A percentile compares a stretch with the other conserved stretches of the same genome.
Conservation (phyloP, 2,797 vertebrate genomes). For the Aratinga solstitialis region DNA sequence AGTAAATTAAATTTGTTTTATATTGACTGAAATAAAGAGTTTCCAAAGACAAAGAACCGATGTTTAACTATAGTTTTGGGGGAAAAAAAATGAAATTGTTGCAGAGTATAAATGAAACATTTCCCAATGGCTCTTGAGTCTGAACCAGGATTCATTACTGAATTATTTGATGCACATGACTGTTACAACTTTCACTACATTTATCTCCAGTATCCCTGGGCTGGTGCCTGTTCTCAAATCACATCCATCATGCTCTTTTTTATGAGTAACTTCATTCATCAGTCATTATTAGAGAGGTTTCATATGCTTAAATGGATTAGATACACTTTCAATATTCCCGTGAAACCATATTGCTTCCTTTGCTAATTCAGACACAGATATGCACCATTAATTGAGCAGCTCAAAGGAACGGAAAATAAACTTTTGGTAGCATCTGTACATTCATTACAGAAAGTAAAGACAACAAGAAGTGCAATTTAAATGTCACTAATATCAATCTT, state of each 20-base stretch:
- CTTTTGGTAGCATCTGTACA: neutral
- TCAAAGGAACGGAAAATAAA: neutral
- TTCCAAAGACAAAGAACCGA: neutral
- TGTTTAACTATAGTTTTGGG: neutral
- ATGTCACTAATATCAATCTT: neutral
- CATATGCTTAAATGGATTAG: neutral
- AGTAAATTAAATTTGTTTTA: neutral
- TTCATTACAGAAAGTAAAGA: neutral
- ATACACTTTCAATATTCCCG: neutral
- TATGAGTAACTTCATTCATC: neutral
- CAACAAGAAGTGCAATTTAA: neutral
- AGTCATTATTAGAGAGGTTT: neutral
- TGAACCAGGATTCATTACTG: neutral
- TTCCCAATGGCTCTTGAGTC: neutral
- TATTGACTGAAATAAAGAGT: neutral
- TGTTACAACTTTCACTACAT: neutral
- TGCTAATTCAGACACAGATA: neutral
- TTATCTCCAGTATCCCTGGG: neutral
- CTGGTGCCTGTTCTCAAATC: neutral
- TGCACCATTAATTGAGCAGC: neutral
- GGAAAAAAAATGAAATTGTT: neutral
- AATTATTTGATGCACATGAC: neutral
- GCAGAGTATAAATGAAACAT: neutral
- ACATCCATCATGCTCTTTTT: neutral
- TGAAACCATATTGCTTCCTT: neutral